Evolutionary conservation across 2,888 invertebrate species (phyloP).

Genomic region (Lasioglossum marginatum): DNA sequence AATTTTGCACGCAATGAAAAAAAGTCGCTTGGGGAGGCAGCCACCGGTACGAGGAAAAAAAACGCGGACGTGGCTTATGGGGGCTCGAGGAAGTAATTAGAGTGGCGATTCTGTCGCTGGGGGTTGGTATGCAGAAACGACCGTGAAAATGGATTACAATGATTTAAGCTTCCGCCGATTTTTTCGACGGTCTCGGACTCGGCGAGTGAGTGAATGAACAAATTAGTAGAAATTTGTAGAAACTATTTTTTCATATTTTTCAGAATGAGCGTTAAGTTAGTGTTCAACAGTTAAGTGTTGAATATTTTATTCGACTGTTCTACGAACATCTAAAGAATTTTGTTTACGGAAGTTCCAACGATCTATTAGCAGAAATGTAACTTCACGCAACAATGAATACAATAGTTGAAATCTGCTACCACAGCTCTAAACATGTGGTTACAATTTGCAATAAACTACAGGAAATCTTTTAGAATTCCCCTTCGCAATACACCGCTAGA

Average conservation of each 20-base stretch:
- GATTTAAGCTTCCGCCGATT: constrained; percentile 3
- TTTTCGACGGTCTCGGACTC: neutral
- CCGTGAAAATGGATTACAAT: constrained; percentile 74
- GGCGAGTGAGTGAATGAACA: neutral
- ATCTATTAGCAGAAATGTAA: neutral
- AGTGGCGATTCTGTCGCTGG: constrained; percentile 34
- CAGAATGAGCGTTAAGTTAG: no score
- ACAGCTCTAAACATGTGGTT: neutral
- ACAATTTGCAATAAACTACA: neutral
- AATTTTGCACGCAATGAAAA: constrained; percentile 77
- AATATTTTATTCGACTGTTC: neutral
- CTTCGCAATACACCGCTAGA: neutral
- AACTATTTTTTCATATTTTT: neutral
- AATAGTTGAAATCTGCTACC: constrained; percentile 47
- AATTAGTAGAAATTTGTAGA: neutral
- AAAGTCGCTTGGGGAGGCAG: constrained; percentile 44
- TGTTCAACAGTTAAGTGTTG: no score
- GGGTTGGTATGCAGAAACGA: constrained; percentile 30
- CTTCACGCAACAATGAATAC: neutral
- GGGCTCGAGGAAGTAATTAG: constrained; percentile 55
- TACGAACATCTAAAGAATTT: neutral
- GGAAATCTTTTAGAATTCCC: neutral
- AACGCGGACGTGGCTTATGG: constrained; percentile 26
- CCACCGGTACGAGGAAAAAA: constrained; percentile 13
- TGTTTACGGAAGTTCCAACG: neutral